Percentiles rank a stretch among this genome's conserved stretches.
Evolutionary conservation across 2,797 vertebrate genomes (phyloP).

Genomic region (Fundulus diaphanus): DNA sequence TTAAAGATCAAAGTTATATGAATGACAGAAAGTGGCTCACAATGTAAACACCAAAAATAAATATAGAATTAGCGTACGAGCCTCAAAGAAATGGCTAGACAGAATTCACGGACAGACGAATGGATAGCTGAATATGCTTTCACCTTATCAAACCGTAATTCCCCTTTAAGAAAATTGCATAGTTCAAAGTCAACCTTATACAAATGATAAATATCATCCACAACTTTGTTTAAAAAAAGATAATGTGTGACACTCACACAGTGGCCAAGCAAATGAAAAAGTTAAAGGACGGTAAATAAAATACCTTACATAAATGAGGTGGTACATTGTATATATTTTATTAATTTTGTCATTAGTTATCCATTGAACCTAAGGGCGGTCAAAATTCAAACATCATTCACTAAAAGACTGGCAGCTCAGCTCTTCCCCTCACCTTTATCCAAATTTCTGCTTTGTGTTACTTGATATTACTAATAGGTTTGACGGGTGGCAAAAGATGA

Average conservation of each 20-base stretch:
- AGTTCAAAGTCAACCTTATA: too few relatives aligned
- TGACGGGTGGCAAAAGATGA: constrained; percentile 11
- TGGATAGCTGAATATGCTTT: neutral
- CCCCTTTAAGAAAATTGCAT: too few relatives aligned
- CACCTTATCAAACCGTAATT: too few relatives aligned
- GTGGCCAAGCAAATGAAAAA: neutral
- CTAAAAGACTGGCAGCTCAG: constrained; percentile 49
- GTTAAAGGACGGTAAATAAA: neutral
- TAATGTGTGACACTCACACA: neutral
- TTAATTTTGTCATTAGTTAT: constrained; percentile 40
- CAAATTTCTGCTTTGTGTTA: neutral
- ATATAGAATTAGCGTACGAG: too few relatives aligned
- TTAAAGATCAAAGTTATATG: too few relatives aligned
- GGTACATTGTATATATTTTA: constrained; percentile 57
- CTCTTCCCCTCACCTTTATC: constrained; percentile 5
- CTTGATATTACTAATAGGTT: neutral
- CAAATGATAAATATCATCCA: neutral
- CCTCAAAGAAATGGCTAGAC: too few relatives aligned
- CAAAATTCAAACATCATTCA: constrained; percentile 70
- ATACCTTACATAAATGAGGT: neutral
- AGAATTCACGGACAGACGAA: too few relatives aligned
- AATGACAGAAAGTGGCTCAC: too few relatives aligned
- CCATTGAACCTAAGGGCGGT: constrained; percentile 55
- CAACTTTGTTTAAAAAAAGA: neutral
- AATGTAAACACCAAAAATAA: too few relatives aligned